Conservation (phyloP, 2,113 vertebrate genomes). For the Pseudopipra pipra region DNA sequence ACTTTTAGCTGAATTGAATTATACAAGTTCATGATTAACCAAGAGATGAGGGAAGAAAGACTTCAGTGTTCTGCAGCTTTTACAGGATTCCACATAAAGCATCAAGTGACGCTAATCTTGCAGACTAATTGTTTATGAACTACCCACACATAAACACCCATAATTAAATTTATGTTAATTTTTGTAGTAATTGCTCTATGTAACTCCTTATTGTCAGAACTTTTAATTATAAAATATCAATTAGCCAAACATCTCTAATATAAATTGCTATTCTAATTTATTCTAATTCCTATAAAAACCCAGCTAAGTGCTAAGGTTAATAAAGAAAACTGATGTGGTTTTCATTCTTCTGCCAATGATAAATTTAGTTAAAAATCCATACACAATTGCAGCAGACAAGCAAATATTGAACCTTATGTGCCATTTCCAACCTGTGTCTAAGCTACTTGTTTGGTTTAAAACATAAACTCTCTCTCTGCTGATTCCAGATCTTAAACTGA, state of each 20-base stretch:
- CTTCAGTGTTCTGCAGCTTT: neutral
- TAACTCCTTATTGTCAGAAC: neutral
- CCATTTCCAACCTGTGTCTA: neutral
- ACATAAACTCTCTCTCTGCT: neutral
- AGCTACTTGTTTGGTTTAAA: neutral
- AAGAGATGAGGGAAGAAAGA: neutral
- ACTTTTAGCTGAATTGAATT: neutral
- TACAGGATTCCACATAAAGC: neutral
- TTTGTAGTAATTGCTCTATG: neutral
- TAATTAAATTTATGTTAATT: conserved; percentile 27
- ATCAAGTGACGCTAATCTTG: neutral
- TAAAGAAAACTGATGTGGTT: neutral
- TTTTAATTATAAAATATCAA: conserved; percentile 19
- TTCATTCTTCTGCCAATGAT: neutral
- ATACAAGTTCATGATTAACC: neutral
- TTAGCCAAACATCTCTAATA: neutral
- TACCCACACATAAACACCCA: neutral
- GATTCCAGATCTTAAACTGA: neutral
- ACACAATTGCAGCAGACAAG: neutral
- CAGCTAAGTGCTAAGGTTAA: neutral
- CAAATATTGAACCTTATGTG: neutral
- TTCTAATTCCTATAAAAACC: neutral
- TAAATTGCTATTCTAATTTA: neutral
- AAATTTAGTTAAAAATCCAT: neutral
- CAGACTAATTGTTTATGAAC: neutral